These are phyloP conservation scores for Limnodromus scolopaceus DNA, from an alignment of 2,797 vertebrate genomes.

Conservation along the genomic window DNA sequence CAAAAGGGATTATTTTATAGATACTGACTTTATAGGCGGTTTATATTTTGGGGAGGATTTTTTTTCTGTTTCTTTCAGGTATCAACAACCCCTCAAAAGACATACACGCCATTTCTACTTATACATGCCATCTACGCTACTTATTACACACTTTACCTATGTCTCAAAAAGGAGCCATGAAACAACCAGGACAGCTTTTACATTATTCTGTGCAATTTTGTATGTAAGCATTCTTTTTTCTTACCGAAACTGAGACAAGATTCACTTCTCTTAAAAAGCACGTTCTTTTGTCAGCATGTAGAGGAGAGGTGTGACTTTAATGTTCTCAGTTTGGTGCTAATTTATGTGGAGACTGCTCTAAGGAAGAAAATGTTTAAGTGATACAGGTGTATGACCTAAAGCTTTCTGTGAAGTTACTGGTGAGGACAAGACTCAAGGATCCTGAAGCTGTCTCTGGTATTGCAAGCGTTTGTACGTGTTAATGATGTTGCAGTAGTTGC, in stretches of 20 bases:
- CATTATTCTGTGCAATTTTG: not conserved
- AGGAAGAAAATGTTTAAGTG: not conserved
- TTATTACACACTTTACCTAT: not conserved
- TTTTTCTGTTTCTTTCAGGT: accelerated
- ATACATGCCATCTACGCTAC: too few relatives aligned
- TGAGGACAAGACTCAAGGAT: not conserved
- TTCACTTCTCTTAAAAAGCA: not conserved
- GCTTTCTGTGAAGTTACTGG: accelerated
- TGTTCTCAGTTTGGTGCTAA: not conserved
- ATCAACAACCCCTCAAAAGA: not conserved
- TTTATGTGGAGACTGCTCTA: not conserved
- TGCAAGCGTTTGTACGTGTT: accelerated
- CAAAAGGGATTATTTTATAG: not conserved
- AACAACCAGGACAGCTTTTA: not conserved
- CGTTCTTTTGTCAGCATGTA: accelerated
- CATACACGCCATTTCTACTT: accelerated
- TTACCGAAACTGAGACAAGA: not conserved
- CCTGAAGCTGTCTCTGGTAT: too few relatives aligned
- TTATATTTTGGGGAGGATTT: too few relatives aligned
- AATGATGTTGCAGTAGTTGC: not conserved
- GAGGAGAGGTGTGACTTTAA: not conserved
- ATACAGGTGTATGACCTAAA: not conserved
- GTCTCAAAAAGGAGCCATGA: not conserved
- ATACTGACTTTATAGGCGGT: not conserved
- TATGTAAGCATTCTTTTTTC: not conserved